Conservation (phyloP, 2,888 invertebrate genomes). For the Andrena marginata region DNA sequence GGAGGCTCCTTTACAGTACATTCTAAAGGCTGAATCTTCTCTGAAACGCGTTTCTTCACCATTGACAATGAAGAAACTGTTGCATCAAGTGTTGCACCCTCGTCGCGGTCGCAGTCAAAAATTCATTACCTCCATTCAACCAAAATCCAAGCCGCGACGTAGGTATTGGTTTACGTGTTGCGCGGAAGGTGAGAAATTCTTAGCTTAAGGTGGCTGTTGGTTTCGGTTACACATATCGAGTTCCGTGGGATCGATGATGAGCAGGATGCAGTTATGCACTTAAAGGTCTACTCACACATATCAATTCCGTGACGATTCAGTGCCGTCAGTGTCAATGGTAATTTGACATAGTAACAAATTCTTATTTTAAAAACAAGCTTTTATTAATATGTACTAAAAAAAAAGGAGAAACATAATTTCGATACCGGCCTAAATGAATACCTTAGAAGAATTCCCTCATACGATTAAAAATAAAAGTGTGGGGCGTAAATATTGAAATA, state of each 20-base stretch:
- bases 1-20: background rate
- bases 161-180: conserved; percentile 37
- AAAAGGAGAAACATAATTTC: too few relatives aligned
- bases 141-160: background rate
- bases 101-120: conserved; percentile 5
- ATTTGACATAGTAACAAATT: too few relatives aligned
- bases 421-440: too few relatives aligned
- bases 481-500: too few relatives aligned
- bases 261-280: background rate
- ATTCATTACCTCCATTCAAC: conserved; percentile 8
- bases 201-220: background rate
- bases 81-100: conserved; percentile 11
- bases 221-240: conserved; percentile 40
- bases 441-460: too few relatives aligned
- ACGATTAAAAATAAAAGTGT: too few relatives aligned
- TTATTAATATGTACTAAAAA: too few relatives aligned
- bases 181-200: conserved; percentile 34
- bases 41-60: background rate
- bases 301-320: too few relatives aligned
- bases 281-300: too few relatives aligned
- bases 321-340: too few relatives aligned
- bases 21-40: background rate
- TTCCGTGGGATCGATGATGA: conserved; percentile 58
- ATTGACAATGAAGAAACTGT: background rate
- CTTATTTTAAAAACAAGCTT: too few relatives aligned